Percentiles rank a stretch among this genome's conserved stretches.
Conservation (phyloP, 1,140 invertebrate genomes). For the Latrodectus geometricus region DNA sequence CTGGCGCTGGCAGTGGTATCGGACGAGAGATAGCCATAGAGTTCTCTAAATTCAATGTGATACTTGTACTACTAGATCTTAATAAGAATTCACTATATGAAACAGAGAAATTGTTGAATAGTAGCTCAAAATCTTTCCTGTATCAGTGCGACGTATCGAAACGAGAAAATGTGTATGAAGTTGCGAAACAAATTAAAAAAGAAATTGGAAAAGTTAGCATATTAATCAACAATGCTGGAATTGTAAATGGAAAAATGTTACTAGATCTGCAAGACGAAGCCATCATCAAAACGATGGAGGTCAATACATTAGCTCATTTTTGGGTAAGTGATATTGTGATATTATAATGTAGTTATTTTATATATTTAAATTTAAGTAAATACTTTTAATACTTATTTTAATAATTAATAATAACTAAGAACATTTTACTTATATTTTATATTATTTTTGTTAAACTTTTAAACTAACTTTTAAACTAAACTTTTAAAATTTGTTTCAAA, state of each 20-base stretch:
- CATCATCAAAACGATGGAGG: constrained; percentile 75
- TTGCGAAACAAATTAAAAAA: constrained; percentile 80
- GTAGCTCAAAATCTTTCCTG: constrained; percentile 76
- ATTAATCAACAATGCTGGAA: constrained; percentile 93
- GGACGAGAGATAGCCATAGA: constrained; percentile 66
- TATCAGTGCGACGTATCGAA: constrained; percentile 81
- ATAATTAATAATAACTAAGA: too few species aligned
- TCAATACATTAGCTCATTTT: constrained; percentile 76
- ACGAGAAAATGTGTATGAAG: constrained; percentile 81
- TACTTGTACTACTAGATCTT: constrained; percentile 90
- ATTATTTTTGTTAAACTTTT: too few species aligned
- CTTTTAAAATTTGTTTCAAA: too few species aligned
- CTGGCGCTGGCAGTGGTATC: constrained; percentile 65
- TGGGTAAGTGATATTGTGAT: constrained; percentile 74
- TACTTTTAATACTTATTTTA: too few species aligned
- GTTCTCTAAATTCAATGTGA: constrained; percentile 82
- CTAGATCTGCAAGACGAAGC: constrained; percentile 82
- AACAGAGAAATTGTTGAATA: constrained; percentile 77
- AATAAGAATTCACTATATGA: constrained; percentile 84
- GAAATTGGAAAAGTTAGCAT: constrained; percentile 89
- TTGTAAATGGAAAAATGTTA: constrained; percentile 85
- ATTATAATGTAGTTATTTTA: not conserved
- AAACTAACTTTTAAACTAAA: too few species aligned
- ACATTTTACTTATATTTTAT: too few species aligned
- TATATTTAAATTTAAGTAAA: too few species aligned